Evolutionary conservation across 2,113 vertebrate genomes (phyloP).

Genomic region (Centropus bengalensis): DNA sequence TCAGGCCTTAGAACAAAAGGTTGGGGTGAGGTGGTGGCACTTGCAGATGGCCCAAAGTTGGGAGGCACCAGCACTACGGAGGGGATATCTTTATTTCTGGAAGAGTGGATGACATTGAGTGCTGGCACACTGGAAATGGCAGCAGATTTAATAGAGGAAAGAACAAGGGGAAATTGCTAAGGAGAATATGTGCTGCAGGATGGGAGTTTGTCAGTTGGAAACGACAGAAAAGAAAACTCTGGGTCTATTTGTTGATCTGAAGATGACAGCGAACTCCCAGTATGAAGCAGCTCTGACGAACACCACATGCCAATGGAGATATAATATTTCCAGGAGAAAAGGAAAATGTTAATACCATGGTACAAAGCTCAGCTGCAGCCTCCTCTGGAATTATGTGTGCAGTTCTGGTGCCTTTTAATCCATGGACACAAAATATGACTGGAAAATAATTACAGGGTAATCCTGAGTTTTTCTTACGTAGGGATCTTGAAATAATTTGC

Average conservation of each 20-base stretch:
- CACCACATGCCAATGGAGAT: background rate
- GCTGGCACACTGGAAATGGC: constrained; percentile 22
- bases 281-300: background rate
- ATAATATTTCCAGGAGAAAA: background rate
- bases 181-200: constrained; percentile 14
- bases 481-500: background rate
- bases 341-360: background rate
- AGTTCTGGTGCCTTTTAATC: background rate
- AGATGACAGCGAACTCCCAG: background rate
- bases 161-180: constrained; percentile 38
- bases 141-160: constrained; percentile 55
- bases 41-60: background rate
- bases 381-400: background rate
- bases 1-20: background rate
- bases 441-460: background rate
- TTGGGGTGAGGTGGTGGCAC: background rate
- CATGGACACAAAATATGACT: background rate
- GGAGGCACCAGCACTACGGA: background rate
- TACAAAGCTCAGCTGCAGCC: background rate
- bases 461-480: background rate
- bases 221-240: constrained; percentile 26
- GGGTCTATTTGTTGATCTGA: constrained; percentile 1
- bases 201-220: constrained; percentile 23
- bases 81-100: background rate
- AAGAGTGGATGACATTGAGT: background rate